phyloP scores from a whole-genome alignment of 2,113 vertebrate species.

The Pyrgilauda ruficollis region DNA sequence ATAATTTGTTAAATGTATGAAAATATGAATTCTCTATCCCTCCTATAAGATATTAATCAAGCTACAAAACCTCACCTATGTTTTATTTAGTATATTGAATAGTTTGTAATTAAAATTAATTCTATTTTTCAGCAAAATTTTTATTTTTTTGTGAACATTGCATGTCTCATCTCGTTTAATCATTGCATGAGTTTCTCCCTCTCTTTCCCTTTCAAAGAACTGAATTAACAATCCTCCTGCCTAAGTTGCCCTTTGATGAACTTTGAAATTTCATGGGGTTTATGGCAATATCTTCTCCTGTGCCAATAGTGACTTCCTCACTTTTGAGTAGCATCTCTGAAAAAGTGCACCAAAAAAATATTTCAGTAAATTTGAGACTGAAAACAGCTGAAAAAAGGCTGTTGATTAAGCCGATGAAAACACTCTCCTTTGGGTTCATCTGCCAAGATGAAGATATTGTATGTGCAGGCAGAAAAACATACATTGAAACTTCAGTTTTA shows the following conservation, averaged over 20 bases:
- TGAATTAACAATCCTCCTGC: neutral
- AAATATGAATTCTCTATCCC: neutral
- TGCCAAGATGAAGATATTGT: neutral
- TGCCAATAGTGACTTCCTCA: neutral
- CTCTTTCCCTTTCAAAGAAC: neutral
- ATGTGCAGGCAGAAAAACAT: neutral
- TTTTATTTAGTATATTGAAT: neutral
- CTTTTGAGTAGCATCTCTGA: neutral
- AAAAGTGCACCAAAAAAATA: neutral
- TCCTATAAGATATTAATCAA: neutral
- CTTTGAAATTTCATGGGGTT: neutral
- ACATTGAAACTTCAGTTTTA: neutral
- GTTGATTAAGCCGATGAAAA: neutral
- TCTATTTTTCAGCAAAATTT: neutral
- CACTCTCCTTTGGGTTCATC: neutral
- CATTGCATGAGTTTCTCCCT: neutral
- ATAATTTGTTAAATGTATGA: neutral
- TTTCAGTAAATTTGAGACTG: neutral
- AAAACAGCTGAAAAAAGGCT: neutral
- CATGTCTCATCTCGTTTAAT: neutral
- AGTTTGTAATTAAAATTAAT: neutral
- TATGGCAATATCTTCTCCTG: neutral
- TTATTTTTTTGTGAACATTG: neutral
- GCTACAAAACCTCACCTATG: accelerated
- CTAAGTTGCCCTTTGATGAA: neutral